Base-by-base conservation (phyloP, 2,888 invertebrate species). In the Camptogramma bilineatum region DNA sequence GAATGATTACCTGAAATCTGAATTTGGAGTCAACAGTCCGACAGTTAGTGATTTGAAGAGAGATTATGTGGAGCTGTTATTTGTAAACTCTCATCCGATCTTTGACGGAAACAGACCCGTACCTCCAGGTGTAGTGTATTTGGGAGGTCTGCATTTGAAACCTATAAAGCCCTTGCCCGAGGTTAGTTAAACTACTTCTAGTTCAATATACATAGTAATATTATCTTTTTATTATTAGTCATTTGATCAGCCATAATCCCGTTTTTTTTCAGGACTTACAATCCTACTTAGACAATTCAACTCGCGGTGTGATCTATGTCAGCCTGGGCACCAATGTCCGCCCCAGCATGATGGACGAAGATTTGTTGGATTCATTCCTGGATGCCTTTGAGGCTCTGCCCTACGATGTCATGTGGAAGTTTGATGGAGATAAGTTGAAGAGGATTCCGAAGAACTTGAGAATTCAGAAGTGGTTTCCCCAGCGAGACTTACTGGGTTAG, bases 91-190 rank as follows among this genome's bases (percentile, higher is more conserved):
- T 0, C 71, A 80, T 69, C 72, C 77, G 0, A 62, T 79, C 0
- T 77, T 79, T 48, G 77, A 69, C 16, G 68, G 74, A 2, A 82
- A 80, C n/a, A 66, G 81, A 24, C 79, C 83, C 0, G 75, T 81
- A 0, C 79, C 83, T 4, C 80, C 82, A 0, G 79, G 74, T 24
- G 73, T 79, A 0, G 54, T 80, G 0, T 73, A 73, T 65, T 66
- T 82, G 9, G 81, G 81, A 21, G 78, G 73, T 21, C 44, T 79
- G 0, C 80, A 82, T 69, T 56, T 77, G 57, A 64, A 78, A 21
- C 77, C 78, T 0, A 53, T 48, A 0, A 74, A 80, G 56, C 64
- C 73, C n/a, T 55, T 83, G 7, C 77, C 82, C 8, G 10, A 73
- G 78, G 82, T 82, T 71, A 68, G 46, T 18, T n/a, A n/a, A n/a